These are phyloP conservation scores for Diaprepes abbreviatus DNA, from an alignment of 2,888 invertebrate species.

Conservation along the genomic window DNA sequence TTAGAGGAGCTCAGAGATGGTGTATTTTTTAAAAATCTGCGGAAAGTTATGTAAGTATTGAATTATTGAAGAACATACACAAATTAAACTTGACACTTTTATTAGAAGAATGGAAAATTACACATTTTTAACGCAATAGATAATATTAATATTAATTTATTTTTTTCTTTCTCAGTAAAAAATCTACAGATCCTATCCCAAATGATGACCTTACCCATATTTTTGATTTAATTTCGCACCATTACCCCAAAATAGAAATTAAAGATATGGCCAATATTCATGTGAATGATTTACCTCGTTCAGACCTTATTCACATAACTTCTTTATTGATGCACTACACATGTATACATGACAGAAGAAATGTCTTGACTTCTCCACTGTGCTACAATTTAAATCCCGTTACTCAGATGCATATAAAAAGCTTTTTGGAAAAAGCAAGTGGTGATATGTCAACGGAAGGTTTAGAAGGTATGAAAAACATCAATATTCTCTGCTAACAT, in stretches of 20 bases:
- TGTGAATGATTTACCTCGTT: slow-evolving; percentile 53
- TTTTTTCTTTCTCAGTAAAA: slow-evolving; percentile 51
- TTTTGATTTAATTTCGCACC: slow-evolving; percentile 54
- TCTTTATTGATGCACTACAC: slow-evolving; percentile 65
- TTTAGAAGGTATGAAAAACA: slow-evolving; percentile 55
- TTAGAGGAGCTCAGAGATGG: slow-evolving; percentile 59
- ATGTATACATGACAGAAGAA: slow-evolving; percentile 62
- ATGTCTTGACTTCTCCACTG: slow-evolving; percentile 62
- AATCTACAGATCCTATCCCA: slow-evolving; percentile 50
- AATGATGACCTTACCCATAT: slow-evolving; percentile 55
- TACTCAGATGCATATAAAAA: slow-evolving; percentile 61
- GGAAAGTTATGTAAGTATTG: slow-evolving; percentile 63
- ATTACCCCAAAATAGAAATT: slow-evolving; percentile 58
- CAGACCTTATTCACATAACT: slow-evolving; percentile 57
- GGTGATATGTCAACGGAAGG: slow-evolving; percentile 55
- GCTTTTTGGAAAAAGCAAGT: slow-evolving; percentile 60
- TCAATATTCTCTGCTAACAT: no score
- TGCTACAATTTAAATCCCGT: slow-evolving; percentile 59
- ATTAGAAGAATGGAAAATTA: no score
- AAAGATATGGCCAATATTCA: slow-evolving; percentile 54
- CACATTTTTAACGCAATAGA: no score
- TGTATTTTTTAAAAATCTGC: slow-evolving; percentile 60
- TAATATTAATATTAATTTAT: background rate
- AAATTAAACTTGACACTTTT: no score
- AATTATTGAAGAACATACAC: no score